Base-by-base conservation (phyloP, 30 jellyfish, hydroid and myxozoan genomes). In the Cassiopea andromeda region DNA sequence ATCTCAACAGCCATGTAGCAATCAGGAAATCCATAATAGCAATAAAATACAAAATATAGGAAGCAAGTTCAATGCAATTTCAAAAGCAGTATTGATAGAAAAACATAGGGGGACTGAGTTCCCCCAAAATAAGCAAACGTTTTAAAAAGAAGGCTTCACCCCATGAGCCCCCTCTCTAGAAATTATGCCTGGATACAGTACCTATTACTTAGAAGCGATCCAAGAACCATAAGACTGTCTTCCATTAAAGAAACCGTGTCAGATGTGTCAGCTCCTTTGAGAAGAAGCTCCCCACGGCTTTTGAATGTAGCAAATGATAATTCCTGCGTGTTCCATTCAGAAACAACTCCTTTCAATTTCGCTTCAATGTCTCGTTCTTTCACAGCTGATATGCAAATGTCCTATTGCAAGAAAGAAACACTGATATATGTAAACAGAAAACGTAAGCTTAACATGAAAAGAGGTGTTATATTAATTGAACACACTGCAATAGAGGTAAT, bases 301-400 rank as follows among this genome's bases (percentile, higher is more conserved):
- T 93, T 93, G 80, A 93, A 93, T 16, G 88, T 12, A 18, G 93
- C 85, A 77, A 93, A 93, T 5, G 98, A 44, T 43, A 93, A 69
- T 69, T 93, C 98, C 19, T 88, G 98, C 9, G 90, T 88, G 77
- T 93, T 93, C 98, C 98, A 93, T 75, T 93, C 98, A 0, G 94
- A 77, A 38, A 89, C 91, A 7, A 93, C 98, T 58, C 79, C 78
- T 66, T 93, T 89, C 90, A 93, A 79, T 80, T 93, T 93, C 0
- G 98, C 98, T 89, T 93, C 98, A 69, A 93, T 93, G 85, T 93
- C 98, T 77, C 92, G 59, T 59, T 93, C 98, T 60, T 93, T 93
- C 73, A 87, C 92, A 44, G 98, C 98, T 10, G 98, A 87, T 64
- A 88, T 87, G 74, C 98, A 93, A 48, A 93, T 93, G 86, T 93